These are phyloP conservation scores for Caenorhabditis imperialis DNA, from an alignment of 2,888 invertebrate genomes.

Conservation along the genomic window DNA sequence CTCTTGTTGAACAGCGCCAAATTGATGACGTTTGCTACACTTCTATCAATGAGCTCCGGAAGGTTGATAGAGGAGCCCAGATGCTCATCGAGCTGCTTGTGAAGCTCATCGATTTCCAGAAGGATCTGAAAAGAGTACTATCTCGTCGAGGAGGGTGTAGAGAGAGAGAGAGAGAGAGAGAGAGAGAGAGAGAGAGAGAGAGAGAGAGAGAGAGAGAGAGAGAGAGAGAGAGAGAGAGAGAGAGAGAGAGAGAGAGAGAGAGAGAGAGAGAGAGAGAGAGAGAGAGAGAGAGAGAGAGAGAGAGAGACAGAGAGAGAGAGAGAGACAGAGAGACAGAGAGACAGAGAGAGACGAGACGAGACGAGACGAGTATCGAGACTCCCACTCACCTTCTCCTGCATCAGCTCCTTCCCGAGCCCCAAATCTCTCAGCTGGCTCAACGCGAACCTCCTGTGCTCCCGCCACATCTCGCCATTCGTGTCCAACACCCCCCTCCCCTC, in stretches of 20 bases:
- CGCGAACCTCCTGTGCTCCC: slow-evolving; percentile 34
- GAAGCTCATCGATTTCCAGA: slow-evolving; percentile 26
- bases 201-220: too few relatives aligned
- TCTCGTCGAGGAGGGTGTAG: too few relatives aligned
- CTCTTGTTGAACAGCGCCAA: slow-evolving; percentile 23
- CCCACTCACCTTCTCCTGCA: slow-evolving; percentile 24
- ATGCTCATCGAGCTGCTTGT: slow-evolving; percentile 17
- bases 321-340: not conserved
- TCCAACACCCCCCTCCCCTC: slow-evolving; percentile 22
- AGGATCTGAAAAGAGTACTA: slow-evolving; percentile 38
- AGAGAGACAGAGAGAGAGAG: not conserved
- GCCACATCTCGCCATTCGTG: slow-evolving; percentile 38
- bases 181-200: not conserved
- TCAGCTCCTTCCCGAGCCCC: slow-evolving; percentile 32
- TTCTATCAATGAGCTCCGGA: slow-evolving; percentile 13
- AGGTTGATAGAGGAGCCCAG: slow-evolving; percentile 11
- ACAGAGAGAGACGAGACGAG: not conserved
- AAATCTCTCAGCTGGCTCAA: slow-evolving; percentile 40
- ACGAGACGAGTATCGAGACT: not conserved
- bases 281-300: too few relatives aligned
- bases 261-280: too few relatives aligned
- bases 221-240: too few relatives aligned
- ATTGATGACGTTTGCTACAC: slow-evolving; percentile 43
- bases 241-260: too few relatives aligned
- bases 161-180: not conserved